These are phyloP conservation scores for Anodontia alba DNA, from an alignment of 2,888 invertebrate species.

Conservation along the genomic window DNA sequence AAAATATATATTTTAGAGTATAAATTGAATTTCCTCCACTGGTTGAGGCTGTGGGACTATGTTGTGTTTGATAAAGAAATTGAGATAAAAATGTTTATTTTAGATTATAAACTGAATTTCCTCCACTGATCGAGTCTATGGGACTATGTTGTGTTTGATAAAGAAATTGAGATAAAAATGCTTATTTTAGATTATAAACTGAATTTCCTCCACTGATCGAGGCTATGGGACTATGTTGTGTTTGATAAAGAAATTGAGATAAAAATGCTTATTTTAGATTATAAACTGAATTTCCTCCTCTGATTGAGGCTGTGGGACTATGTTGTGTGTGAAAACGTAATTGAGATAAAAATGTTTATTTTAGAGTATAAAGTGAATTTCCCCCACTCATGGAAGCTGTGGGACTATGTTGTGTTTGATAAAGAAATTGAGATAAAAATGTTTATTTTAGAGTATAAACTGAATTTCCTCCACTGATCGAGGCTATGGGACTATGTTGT, in stretches of 20 bases:
- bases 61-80: slow-evolving; percentile 76
- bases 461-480: no score
- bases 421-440: slow-evolving; percentile 75
- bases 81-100: neutral
- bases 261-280: slow-evolving; percentile 86
- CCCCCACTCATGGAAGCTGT: slow-evolving; percentile 96
- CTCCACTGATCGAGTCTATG: no score
- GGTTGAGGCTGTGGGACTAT: no score
- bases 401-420: slow-evolving; percentile 92
- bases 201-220: slow-evolving; percentile 94
- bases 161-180: no score
- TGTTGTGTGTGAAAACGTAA: slow-evolving; percentile 75
- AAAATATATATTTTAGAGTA: slow-evolving; percentile 87
- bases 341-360: neutral
- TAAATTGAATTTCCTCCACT: slow-evolving; percentile 95
- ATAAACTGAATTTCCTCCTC: slow-evolving; percentile 94
- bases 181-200: slow-evolving; percentile 90
- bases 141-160: no score
- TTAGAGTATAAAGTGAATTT: slow-evolving; percentile 94
- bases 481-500: no score
- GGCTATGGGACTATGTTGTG: no score
- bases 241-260: no score
- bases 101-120: no score
- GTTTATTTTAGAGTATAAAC: no score
- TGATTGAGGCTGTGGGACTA: no score